Conservation (phyloP, 1,140 invertebrate genomes). For the Ooceraea biroi region DNA sequence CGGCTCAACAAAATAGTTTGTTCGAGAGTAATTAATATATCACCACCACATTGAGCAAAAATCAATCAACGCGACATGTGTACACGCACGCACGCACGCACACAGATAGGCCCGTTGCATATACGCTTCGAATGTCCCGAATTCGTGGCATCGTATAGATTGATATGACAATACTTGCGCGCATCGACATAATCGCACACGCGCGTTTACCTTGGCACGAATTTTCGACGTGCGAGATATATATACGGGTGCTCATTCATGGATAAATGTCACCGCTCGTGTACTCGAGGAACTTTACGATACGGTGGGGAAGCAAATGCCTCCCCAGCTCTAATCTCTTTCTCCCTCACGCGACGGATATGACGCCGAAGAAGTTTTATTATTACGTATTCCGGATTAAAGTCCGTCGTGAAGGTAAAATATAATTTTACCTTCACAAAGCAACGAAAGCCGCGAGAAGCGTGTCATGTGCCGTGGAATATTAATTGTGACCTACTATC, state of each 20-base stretch:
- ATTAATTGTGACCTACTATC: constrained; percentile 57
- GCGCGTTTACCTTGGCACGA: constrained; percentile 54
- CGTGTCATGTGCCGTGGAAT: constrained; percentile 31
- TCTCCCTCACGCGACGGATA: neutral
- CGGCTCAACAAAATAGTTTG: neutral
- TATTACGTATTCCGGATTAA: neutral
- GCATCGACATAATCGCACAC: constrained; percentile 7
- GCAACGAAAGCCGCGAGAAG: neutral
- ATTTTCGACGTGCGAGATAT: constrained; percentile 18
- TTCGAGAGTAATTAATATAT: constrained; percentile 44
- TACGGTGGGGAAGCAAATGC: neutral
- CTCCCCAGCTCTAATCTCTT: neutral
- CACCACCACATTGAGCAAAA: neutral
- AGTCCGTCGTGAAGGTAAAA: no score
- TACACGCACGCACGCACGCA: neutral
- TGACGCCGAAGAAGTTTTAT: constrained; percentile 4
- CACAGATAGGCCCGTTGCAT: neutral
- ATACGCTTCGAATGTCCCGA: constrained; percentile 19
- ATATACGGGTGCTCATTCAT: constrained; percentile 30
- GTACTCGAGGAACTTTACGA: neutral
- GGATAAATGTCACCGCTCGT: constrained; percentile 37
- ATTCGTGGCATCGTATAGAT: constrained; percentile 46
- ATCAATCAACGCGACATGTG: constrained; percentile 33
- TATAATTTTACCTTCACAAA: neutral
- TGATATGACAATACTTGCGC: constrained; percentile 25